A percentile compares a stretch with the other conserved stretches of the same genome.
Conservation (phyloP, 2,113 vertebrate genomes). For the Aspidoscelis tigris region DNA sequence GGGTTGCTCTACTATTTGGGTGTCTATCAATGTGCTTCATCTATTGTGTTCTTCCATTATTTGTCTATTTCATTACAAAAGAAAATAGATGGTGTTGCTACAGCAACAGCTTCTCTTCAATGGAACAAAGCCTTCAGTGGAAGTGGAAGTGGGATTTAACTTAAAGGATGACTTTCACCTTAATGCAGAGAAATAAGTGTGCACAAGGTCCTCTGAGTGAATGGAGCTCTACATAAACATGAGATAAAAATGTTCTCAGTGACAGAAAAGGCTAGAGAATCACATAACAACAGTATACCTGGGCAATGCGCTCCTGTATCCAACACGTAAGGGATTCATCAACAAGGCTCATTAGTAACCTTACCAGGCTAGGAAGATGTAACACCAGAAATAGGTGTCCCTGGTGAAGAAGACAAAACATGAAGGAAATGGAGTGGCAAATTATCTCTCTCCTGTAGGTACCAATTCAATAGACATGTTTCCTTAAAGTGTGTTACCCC, state of each 20-base stretch:
- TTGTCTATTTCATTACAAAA: constrained; percentile 41
- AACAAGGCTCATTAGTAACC: constrained; percentile 11
- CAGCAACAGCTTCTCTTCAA: constrained; percentile 61
- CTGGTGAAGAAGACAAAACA: background rate
- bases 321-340: background rate
- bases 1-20: constrained; percentile 26
- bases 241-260: background rate
- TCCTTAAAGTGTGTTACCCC: background rate
- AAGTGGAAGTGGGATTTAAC: background rate
- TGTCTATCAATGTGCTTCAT: constrained; percentile 49
- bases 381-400: constrained; percentile 1
- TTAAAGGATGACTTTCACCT: constrained; percentile 22
- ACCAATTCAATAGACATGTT: background rate
- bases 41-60: constrained; percentile 28
- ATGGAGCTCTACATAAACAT: constrained; percentile 13
- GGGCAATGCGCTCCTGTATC: background rate
- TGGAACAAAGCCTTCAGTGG: constrained; percentile 20
- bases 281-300: constrained; percentile 28
- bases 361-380: background rate
- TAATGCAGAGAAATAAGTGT: background rate
- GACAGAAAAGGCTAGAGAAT: background rate
- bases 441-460: background rate
- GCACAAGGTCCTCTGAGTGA: background rate
- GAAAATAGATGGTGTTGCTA: constrained; percentile 58
- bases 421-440: constrained; percentile 4